Conservation (phyloP, 2,888 invertebrate species). For the Anagyrus pseudococci region DNA sequence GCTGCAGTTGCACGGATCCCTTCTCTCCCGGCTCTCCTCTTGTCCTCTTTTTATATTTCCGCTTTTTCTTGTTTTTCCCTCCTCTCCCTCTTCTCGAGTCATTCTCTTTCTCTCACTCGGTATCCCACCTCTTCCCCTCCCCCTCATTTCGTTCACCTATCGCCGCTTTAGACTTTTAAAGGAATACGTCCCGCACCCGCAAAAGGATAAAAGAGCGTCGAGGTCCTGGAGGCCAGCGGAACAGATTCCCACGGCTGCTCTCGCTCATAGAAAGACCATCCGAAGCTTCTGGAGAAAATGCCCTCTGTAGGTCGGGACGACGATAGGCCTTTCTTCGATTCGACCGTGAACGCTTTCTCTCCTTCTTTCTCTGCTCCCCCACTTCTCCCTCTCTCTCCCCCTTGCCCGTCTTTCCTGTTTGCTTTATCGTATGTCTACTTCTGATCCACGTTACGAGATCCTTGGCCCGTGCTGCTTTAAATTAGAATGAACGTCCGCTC, state of each 20-base stretch:
- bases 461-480: background rate
- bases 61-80: no score
- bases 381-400: no score
- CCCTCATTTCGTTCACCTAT: background rate
- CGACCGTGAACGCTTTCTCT: background rate
- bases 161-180: constrained; percentile 10
- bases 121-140: background rate
- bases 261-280: constrained; percentile 1
- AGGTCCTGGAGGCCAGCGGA: background rate
- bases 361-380: background rate
- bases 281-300: background rate
- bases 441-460: background rate
- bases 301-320: background rate
- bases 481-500: background rate
- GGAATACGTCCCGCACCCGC: constrained; percentile 9
- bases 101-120: background rate
- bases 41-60: no score
- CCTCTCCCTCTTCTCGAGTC: no score
- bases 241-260: constrained; percentile 23
- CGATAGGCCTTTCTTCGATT: no score
- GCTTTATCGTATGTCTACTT: no score
- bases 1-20: no score
- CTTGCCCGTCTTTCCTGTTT: no score
- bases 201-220: constrained; percentile 21
- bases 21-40: no score